These are phyloP conservation scores for Bursaphelenchus mucronatus DNA, from an alignment of 1,140 invertebrate genomes.

Conservation along the genomic window DNA sequence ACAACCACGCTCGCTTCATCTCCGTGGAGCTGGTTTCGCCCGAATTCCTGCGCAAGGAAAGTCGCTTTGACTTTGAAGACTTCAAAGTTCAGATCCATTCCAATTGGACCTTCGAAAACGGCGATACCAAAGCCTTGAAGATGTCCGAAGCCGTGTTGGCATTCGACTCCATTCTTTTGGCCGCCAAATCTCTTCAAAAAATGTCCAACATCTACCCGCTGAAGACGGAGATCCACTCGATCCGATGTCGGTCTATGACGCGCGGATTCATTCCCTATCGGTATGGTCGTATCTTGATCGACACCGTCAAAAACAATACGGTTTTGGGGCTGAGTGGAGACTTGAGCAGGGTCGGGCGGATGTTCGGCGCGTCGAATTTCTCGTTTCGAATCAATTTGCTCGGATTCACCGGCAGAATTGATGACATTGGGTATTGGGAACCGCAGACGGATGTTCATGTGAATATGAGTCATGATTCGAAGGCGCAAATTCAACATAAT, in stretches of 20 bases:
- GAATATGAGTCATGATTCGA: conserved; percentile 54
- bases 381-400: conserved; percentile 57
- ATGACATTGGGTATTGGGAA: conserved; percentile 59
- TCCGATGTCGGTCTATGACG: conserved; percentile 42
- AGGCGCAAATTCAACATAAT: conserved; percentile 56
- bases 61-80: conserved; percentile 37
- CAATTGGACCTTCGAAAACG: conserved; percentile 32
- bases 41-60: conserved; percentile 25
- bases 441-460: conserved; percentile 51
- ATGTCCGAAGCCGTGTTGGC: conserved; percentile 50
- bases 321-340: conserved; percentile 51
- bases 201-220: conserved; percentile 31
- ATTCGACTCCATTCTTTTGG: conserved; percentile 54
- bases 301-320: conserved; percentile 39
- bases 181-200: conserved; percentile 42
- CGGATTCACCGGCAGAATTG: conserved; percentile 52
- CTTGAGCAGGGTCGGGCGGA: conserved; percentile 34
- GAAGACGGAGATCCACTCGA: conserved; percentile 36
- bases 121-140: background rate
- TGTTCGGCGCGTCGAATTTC: conserved; percentile 42
- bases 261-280: conserved; percentile 39
- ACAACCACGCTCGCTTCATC: conserved; percentile 60
- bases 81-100: conserved; percentile 37
- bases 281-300: conserved; percentile 48
- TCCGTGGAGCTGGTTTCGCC: conserved; percentile 44